Evolutionary conservation across 2,888 invertebrate genomes (phyloP), one percentile per base, ranked within the genome.

Genomic region (Cryptocephalus moraei): DNA sequence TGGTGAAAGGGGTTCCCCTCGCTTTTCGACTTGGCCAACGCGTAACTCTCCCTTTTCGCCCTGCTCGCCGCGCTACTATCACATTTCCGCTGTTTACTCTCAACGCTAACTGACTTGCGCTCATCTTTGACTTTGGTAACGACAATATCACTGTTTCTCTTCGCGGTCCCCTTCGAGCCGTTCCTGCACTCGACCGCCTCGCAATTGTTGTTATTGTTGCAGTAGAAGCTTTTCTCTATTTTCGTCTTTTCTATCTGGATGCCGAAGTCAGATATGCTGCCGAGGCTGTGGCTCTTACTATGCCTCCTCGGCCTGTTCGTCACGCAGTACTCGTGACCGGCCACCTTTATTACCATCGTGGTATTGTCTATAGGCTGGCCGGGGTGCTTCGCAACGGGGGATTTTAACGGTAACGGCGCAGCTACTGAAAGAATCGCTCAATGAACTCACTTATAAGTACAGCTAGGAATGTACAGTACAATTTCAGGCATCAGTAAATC

Each of bases 321-420:
- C 41, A 71, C 71, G 49, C 64, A 65, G 56, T 71, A 71, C 57
- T 69, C 69, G 48, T 69, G 66, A 32, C 71, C 71, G n/a, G 68
- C 71, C 38, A 71, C 70, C 56, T 68, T 70, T 46, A 71, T 71
- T 40, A 68, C 58, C 71, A 71, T 71, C 47, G 67, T 67, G 32
- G 67, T 65, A 53, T 69, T 69, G 58, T 70, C 70, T 41, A 68
- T 62, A 9, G 65, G 65, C 49, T 61, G 62, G 40, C 64, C 62
- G 45, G 51, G 22, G 22, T 22, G 22, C 22, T 22, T 22, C 22
- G 22, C 6, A 22, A 22, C 22, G 6, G 65, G 63, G 32, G 65
- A 63, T 59, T 63, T 65, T 58, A 62, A 61, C 50, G 59, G 59
- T 51, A 56, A 51, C 44, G 39, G 45, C 42, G 49, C 33, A 39